Conservation (phyloP, 2,888 invertebrate species). For the Mesochorus sp. region DNA sequence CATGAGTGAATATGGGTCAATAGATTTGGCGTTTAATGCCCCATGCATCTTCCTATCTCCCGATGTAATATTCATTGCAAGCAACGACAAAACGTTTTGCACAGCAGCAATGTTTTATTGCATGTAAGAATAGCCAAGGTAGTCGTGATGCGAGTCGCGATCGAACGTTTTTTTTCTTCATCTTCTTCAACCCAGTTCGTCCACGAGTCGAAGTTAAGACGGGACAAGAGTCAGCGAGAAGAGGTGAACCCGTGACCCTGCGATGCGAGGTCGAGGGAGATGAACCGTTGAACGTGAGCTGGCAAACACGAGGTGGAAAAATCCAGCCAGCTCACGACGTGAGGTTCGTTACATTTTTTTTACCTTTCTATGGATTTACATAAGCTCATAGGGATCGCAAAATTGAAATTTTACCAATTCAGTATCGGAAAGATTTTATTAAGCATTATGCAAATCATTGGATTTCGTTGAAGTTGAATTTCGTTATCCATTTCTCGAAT, state of each 20-base stretch:
- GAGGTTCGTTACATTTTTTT: constrained; percentile 73
- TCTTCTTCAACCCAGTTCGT: constrained; percentile 79
- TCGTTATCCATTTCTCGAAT: too few species aligned
- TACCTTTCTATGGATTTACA: not conserved
- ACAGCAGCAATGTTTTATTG: not conserved
- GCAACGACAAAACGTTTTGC: not conserved
- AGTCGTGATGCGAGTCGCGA: not conserved
- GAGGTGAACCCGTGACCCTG: constrained; percentile 83
- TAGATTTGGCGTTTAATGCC: too few species aligned
- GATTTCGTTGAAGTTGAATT: too few species aligned
- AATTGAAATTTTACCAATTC: not conserved
- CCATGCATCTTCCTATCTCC: not conserved
- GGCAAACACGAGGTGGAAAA: constrained; percentile 83
- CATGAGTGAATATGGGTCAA: too few species aligned
- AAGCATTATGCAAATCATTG: too few species aligned
- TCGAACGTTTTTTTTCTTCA: not conserved
- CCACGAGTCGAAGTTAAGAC: constrained; percentile 83
- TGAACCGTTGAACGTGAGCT: constrained; percentile 83
- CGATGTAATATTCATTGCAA: not conserved
- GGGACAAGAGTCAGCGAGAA: constrained; percentile 83
- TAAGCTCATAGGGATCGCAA: not conserved
- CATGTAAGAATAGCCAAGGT: too few species aligned
- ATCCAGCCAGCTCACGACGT: constrained; percentile 83
- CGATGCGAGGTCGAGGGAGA: constrained; percentile 84
- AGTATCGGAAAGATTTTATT: too few species aligned